These are phyloP conservation scores for Pluvianellus socialis DNA, from an alignment of 2,113 vertebrate genomes.

Conservation along the genomic window DNA sequence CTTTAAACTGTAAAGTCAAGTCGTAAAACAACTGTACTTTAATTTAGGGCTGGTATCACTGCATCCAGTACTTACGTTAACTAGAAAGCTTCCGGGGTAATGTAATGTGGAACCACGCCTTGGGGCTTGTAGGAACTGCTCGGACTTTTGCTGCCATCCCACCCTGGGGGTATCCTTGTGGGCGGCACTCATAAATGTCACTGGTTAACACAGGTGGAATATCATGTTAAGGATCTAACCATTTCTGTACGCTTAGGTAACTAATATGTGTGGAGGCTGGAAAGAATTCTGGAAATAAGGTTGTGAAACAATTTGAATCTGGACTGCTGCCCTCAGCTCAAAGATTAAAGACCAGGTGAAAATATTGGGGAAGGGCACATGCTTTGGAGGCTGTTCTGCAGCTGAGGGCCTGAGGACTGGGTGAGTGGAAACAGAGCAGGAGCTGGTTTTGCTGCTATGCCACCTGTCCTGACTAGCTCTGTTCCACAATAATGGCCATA, in stretches of 20 bases:
- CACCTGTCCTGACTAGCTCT: neutral
- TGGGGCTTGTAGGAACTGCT: conserved; percentile 31
- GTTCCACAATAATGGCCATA: neutral
- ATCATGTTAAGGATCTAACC: conserved; percentile 67
- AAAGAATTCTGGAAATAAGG: neutral
- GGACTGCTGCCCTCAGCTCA: neutral
- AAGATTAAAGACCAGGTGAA: neutral
- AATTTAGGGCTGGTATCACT: neutral
- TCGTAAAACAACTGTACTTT: neutral
- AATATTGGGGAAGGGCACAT: neutral
- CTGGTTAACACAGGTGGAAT: conserved; percentile 76
- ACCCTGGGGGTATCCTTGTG: conserved; percentile 29
- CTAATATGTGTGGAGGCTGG: neutral
- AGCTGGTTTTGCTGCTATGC: neutral
- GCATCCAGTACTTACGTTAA: neutral
- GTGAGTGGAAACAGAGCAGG: neutral
- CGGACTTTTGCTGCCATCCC: conserved; percentile 54
- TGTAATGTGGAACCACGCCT: neutral
- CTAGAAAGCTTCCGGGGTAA: conserved; percentile 15
- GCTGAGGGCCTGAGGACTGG: neutral
- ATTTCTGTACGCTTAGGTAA: neutral
- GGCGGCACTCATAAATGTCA: conserved; percentile 60
- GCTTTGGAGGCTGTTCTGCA: neutral
- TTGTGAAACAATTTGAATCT: neutral
- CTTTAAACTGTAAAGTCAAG: too few species aligned